Evolutionary conservation across 1,140 invertebrate genomes (phyloP).

Genomic region (Thalassaphorura encarpata): DNA sequence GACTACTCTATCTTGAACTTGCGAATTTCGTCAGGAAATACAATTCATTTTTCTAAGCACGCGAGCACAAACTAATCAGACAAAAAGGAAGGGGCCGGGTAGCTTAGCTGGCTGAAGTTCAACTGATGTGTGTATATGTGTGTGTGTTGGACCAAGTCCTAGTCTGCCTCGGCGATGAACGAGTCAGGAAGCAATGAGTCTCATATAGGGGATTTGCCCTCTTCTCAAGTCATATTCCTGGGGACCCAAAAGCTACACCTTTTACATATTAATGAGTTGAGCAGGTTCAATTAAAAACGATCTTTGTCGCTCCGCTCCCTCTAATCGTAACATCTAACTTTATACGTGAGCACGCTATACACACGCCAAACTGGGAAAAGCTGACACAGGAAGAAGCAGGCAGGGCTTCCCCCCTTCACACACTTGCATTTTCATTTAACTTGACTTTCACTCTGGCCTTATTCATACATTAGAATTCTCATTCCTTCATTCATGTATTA

Average conservation of each 20-base stretch:
- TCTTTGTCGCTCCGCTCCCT: slow-evolving; percentile 28
- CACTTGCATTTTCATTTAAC: too few relatives aligned
- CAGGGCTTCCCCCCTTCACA: too few relatives aligned
- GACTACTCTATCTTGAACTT: slow-evolving; percentile 11
- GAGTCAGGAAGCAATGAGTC: slow-evolving; percentile 5
- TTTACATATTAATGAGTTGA: slow-evolving; percentile 32
- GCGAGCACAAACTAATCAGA: slow-evolving; percentile 28
- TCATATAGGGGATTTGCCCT: slow-evolving; percentile 16
- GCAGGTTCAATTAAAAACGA: slow-evolving; percentile 30
- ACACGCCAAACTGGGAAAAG: too few relatives aligned
- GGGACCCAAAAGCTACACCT: slow-evolving; percentile 14
- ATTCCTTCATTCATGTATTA: too few relatives aligned
- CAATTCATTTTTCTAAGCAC: slow-evolving; percentile 29
- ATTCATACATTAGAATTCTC: too few relatives aligned
- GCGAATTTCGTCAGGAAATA: slow-evolving; percentile 28
- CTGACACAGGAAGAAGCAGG: too few relatives aligned
- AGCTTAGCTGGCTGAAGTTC: too few relatives aligned
- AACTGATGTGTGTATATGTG: too few relatives aligned
- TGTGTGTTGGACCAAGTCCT: too few relatives aligned
- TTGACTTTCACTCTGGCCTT: too few relatives aligned
- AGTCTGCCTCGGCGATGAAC: not conserved
- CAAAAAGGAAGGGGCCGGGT: slow-evolving; percentile 9
- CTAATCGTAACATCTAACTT: slow-evolving; percentile 28
- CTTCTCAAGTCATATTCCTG: slow-evolving; percentile 13
- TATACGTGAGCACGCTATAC: slow-evolving; percentile 29